These are phyloP conservation scores for Hypercompe scribonia DNA, from an alignment of 2,888 invertebrate genomes.

Conservation along the genomic window DNA sequence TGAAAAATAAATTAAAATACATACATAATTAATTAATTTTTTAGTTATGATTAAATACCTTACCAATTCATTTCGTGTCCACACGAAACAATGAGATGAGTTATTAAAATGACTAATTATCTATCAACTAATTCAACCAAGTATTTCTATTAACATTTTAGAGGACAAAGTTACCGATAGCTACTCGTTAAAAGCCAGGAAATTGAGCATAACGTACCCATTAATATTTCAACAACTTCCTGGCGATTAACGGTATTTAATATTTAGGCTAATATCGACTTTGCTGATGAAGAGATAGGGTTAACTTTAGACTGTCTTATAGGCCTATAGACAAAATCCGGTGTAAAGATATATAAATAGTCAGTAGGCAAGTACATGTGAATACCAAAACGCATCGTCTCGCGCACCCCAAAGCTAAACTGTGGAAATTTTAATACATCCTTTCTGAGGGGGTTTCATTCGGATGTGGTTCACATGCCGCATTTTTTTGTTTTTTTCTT, in stretches of 20 bases:
- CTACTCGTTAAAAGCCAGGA: slow-evolving; percentile 81
- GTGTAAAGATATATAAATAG: slow-evolving; percentile 58
- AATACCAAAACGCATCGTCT: slow-evolving; percentile 72
- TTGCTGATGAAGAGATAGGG: slow-evolving; percentile 48
- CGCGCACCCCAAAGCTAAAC: slow-evolving; percentile 76
- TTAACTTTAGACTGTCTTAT: slow-evolving; percentile 40
- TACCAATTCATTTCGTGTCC: slow-evolving; percentile 35
- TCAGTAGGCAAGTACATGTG: slow-evolving; percentile 56
- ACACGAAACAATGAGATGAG: slow-evolving; percentile 39
- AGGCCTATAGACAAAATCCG: slow-evolving; percentile 57
- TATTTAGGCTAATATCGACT: slow-evolving; percentile 41
- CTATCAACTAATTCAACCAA: slow-evolving; percentile 59
- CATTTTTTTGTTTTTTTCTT: slow-evolving; percentile 15
- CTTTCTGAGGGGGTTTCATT: slow-evolving; percentile 63
- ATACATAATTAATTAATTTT: no score
- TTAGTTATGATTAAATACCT: no score
- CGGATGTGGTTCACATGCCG: slow-evolving; percentile 58
- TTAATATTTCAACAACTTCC: slow-evolving; percentile 84
- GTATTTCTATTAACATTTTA: slow-evolving; percentile 64
- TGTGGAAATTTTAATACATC: slow-evolving; percentile 79
- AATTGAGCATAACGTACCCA: slow-evolving; percentile 83
- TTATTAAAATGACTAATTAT: slow-evolving; percentile 53
- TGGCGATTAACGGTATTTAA: slow-evolving; percentile 69
- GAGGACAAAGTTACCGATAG: slow-evolving; percentile 78
- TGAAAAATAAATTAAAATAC: no score